Percentiles rank a stretch among this genome's conserved stretches.
Conservation (phyloP, 2,888 invertebrate species). For the Ypsolopha scabrella region DNA sequence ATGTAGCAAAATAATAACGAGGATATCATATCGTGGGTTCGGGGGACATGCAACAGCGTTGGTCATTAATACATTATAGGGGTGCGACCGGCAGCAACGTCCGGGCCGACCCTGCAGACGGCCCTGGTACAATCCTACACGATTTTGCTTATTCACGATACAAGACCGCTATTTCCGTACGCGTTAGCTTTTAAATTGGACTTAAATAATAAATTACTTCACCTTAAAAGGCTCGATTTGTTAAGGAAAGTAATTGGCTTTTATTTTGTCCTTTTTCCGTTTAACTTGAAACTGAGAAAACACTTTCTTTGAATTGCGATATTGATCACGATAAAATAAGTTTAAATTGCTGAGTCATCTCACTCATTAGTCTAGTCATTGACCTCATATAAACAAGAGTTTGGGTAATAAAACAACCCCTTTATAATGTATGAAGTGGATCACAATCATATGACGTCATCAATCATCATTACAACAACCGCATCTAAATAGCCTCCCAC, state of each 20-base stretch:
- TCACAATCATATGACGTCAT: conserved; percentile 63
- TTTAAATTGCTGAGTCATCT: conserved; percentile 41
- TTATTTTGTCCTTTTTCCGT: not conserved
- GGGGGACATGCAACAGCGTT: conserved; percentile 19
- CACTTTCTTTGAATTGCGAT: not conserved
- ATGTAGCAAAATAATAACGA: conserved; percentile 23
- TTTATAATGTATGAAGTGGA: conserved; percentile 64
- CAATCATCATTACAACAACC: conserved; percentile 58
- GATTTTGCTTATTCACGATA: conserved; percentile 55
- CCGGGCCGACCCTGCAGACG: conserved; percentile 5
- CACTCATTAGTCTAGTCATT: conserved; percentile 64
- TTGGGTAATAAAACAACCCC: conserved; percentile 60
- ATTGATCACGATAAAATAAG: not conserved
- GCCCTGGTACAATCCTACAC: conserved; percentile 10
- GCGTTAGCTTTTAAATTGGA: conserved; percentile 56
- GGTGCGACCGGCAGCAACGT: conserved; percentile 26
- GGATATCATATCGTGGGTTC: conserved; percentile 31
- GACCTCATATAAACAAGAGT: conserved; percentile 51
- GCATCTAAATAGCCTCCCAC: conserved; percentile 14
- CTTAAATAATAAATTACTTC: conserved; percentile 49
- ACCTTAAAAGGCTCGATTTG: conserved; percentile 39
- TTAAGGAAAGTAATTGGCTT: conserved; percentile 10
- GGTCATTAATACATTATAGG: conserved; percentile 49
- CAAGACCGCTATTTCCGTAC: conserved; percentile 36
- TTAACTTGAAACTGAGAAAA: not conserved